These are phyloP conservation scores for Rhynchonycteris naso DNA, from an alignment of 2,797 vertebrate species.

Conservation along the genomic window DNA sequence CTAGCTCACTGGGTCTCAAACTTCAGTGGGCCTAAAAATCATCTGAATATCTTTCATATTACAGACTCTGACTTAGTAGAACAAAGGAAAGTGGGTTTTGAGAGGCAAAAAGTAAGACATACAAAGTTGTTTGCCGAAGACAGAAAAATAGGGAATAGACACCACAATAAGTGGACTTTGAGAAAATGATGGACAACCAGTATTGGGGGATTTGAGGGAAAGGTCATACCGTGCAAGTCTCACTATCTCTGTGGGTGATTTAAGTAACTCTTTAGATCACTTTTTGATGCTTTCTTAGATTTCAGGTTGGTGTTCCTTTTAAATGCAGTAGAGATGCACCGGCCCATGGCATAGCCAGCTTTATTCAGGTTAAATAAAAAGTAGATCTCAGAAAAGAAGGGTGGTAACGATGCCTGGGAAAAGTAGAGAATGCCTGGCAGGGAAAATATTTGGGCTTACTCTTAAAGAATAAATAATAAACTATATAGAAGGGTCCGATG, in stretches of 20 bases:
- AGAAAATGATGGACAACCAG: background rate
- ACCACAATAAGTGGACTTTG: background rate
- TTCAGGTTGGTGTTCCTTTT: background rate
- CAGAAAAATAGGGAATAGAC: background rate
- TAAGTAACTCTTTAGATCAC: background rate
- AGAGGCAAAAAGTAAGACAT: background rate
- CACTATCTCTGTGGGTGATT: background rate
- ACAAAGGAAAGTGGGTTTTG: constrained; percentile 25
- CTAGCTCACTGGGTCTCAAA: background rate
- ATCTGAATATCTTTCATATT: background rate
- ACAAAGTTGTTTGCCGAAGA: background rate
- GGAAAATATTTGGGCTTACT: background rate
- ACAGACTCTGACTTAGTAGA: background rate
- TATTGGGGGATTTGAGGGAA: background rate
- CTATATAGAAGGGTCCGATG: background rate
- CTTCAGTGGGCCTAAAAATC: background rate
- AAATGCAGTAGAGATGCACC: background rate
- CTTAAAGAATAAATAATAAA: background rate
- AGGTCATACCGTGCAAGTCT: background rate
- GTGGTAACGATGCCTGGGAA: background rate
- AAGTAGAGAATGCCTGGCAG: background rate
- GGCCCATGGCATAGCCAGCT: background rate
- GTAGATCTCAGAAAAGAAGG: background rate
- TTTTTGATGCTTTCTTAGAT: background rate
- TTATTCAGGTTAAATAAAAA: background rate